Base-by-base conservation (phyloP, 1,140 invertebrate species). In the Kradibia gibbosae region DNA sequence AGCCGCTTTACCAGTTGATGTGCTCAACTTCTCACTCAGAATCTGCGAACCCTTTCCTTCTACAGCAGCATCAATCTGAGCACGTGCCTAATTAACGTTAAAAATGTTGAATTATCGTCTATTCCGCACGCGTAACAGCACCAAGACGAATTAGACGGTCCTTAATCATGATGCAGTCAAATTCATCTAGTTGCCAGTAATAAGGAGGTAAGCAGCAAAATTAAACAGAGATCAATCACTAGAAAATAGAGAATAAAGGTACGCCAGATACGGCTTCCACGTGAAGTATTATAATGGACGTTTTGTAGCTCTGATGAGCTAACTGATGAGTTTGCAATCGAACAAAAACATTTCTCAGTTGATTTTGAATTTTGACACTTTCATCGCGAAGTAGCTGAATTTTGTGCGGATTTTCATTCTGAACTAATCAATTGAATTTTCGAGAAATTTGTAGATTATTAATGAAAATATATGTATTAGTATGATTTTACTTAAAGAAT, bases 21-120 rank as follows among this genome's bases (percentile, higher is more conserved):
- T 10, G 17, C 8, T 65, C 8, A 5, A 4, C 31, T 34, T 39
- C 34, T 36, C 17, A 3, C 34, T 65, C 31, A n/a, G n/a, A n/a
- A n/a, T n/a, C n/a, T n/a, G n/a, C n/a, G n/a, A n/a, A 15, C 31
- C 36, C 34, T 17, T 34, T 65, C 31, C 2, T 5, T 36, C 34
- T 42, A n/a, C 60, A 10, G 4, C 25, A n/a, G 3, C 60, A 0
- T 15, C 39, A 25, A 28, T 11, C 15, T 39, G 39, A 13, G n/a
- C 48, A 31, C 60, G n/a, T 13, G 42, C 55, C 17, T 80, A 80
- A 80, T 62, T 53, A 80, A 57, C 53, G 20, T 73, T 73, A 80
- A 70, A 80, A 80, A 80, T 62, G 60, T 73, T 72, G 78, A 80
- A 73, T 80, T 80, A 80, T 62, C 53, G 39, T 70, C 8, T 10